Evolutionary conservation across 2,888 invertebrate species (phyloP), one percentile per base, ranked within the genome.

Genomic region (Netelia melanura): DNA sequence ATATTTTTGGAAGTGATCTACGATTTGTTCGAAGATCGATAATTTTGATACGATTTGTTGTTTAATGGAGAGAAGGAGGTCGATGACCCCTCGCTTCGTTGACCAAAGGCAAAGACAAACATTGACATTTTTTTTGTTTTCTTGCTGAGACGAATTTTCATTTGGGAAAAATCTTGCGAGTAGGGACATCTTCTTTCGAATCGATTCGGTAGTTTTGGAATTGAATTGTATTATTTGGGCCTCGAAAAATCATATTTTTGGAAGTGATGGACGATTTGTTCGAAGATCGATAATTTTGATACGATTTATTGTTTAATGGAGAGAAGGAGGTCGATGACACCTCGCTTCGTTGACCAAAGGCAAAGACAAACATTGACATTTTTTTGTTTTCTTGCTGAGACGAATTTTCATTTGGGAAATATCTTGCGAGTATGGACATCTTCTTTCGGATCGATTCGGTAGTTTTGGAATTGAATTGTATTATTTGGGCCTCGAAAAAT

Each of bases 261-360:
- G n/a, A n/a, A n/a, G n/a, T n/a, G n/a, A n/a, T n/a, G n/a, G n/a
- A n/a, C n/a, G n/a, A n/a, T n/a, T n/a, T n/a, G n/a, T n/a, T n/a
- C n/a, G n/a, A n/a, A n/a, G n/a, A n/a, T n/a, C n/a, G n/a, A n/a
- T n/a, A n/a, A n/a, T n/a, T n/a, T n/a, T n/a, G n/a, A n/a, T n/a
- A n/a, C n/a, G n/a, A n/a, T n/a, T n/a, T n/a, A n/a, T n/a, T n/a
- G n/a, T n/a, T n/a, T n/a, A n/a, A n/a, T n/a, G n/a, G n/a, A n/a
- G n/a, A n/a, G n/a, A n/a, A n/a, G n/a, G n/a, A 72, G 80, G 77
- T 84, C 72, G 71, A 75, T 80, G 70, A n/a, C 71, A 23, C 75
- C 65, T 54, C n/a, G 52, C 25, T 68, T 70, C 25, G 78, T 43
- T 11, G 21, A 75, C 17, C 54, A 17, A 17, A 71, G 44, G 54